Evolutionary conservation across 2,797 vertebrate genomes (phyloP).

Genomic region (Fistularia tabacaria): DNA sequence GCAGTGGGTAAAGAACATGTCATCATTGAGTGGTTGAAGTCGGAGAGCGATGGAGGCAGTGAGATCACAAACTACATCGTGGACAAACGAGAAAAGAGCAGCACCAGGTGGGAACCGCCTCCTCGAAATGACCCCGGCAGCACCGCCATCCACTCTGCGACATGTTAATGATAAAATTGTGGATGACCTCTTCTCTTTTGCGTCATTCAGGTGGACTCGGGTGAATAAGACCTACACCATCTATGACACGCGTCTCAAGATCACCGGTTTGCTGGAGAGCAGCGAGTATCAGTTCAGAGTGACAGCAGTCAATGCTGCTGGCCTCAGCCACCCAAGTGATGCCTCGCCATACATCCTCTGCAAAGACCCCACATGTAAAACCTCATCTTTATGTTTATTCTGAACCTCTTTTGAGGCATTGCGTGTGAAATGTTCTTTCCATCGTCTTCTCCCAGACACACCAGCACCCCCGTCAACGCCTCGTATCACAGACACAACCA

Average conservation of each 20-base stretch:
- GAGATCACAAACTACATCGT: constrained; percentile 95
- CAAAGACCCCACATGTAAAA: constrained; percentile 95
- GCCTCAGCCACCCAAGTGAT: constrained; percentile 92
- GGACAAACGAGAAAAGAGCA: constrained; percentile 95
- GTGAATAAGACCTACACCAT: constrained; percentile 93
- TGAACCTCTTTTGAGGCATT: no score
- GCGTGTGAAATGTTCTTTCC: not conserved
- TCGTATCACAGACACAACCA: constrained; percentile 91
- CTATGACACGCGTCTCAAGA: constrained; percentile 95
- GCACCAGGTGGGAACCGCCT: constrained; percentile 79
- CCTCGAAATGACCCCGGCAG: not conserved
- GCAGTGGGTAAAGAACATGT: constrained; percentile 88
- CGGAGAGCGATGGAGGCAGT: constrained; percentile 92
- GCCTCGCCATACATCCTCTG: constrained; percentile 88
- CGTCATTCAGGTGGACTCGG: constrained; percentile 86
- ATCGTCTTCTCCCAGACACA: constrained; percentile 77
- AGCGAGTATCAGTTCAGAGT: constrained; percentile 97
- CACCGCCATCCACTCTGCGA: not conserved
- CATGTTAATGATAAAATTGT: not conserved
- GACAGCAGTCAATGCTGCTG: constrained; percentile 91
- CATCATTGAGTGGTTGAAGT: constrained; percentile 95
- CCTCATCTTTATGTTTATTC: not conserved
- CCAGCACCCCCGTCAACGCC: constrained; percentile 91
- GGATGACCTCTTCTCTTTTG: not conserved
- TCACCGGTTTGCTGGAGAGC: constrained; percentile 89